Evolutionary conservation across 2,888 invertebrate genomes (phyloP).

Genomic region (Drepana falcataria): DNA sequence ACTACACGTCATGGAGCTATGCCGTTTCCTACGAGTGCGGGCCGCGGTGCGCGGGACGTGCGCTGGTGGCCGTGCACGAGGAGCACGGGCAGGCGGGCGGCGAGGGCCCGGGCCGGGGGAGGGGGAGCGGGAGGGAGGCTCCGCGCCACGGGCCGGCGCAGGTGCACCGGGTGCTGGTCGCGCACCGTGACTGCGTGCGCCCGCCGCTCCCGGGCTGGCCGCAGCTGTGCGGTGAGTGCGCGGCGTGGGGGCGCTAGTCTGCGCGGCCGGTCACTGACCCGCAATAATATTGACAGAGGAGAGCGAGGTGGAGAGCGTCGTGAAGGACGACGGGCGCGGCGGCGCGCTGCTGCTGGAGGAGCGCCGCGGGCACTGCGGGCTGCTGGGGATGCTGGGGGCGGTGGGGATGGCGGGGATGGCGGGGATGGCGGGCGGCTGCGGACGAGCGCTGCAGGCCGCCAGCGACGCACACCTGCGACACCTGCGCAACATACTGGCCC

Average conservation of each 20-base stretch:
- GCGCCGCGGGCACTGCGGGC: slow-evolving; percentile 14
- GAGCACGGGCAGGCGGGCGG: slow-evolving; percentile 5
- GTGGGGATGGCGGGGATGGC: slow-evolving; percentile 16
- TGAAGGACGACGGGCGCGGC: slow-evolving; percentile 7
- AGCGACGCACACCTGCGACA: not conserved
- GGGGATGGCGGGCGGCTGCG: slow-evolving; percentile 21
- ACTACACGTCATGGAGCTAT: slow-evolving; percentile 49
- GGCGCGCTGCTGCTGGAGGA: slow-evolving; percentile 19
- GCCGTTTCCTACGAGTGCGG: slow-evolving; percentile 41
- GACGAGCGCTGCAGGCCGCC: not conserved
- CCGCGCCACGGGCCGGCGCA: slow-evolving; percentile 15
- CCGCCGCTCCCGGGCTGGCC: slow-evolving; percentile 38
- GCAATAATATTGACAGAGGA: slow-evolving; percentile 22
- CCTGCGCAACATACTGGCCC: not conserved
- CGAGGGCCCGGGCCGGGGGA: slow-evolving; percentile 15
- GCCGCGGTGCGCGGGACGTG: slow-evolving; percentile 36
- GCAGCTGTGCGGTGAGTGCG: slow-evolving; percentile 29
- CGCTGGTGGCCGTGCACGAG: slow-evolving; percentile 20
- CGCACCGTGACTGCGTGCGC: slow-evolving; percentile 22
- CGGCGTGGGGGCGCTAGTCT: not conserved
- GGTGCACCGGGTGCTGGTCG: slow-evolving; percentile 22
- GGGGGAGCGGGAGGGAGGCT: slow-evolving; percentile 6
- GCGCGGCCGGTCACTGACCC: not conserved
- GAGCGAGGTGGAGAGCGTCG: slow-evolving; percentile 20
- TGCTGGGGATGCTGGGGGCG: slow-evolving; percentile 10